Evolutionary conservation across 1,140 invertebrate genomes (phyloP).

Genomic region (Hirudo medicinalis): DNA sequence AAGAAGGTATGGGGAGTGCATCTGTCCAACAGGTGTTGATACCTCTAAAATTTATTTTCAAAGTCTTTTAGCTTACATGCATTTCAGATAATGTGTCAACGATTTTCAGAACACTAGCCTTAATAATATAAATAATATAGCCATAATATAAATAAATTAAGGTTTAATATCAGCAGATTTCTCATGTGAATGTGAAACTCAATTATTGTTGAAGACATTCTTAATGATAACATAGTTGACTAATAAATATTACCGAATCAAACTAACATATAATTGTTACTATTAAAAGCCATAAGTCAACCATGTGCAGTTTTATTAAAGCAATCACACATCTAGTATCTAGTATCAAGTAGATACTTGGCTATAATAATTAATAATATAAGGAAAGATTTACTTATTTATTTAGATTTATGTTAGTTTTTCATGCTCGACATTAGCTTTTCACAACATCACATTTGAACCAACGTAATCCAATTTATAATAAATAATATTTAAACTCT

Average conservation of each 20-base stretch:
- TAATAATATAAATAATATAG: no score
- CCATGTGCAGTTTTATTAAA: background rate
- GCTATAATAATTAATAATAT: background rate
- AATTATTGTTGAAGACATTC: no score
- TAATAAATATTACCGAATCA: background rate
- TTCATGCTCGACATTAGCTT: no score
- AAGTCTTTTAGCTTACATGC: no score
- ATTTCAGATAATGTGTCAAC: no score
- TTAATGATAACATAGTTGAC: background rate
- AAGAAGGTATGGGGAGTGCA: constrained; percentile 45
- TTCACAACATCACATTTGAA: no score
- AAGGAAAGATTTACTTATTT: background rate
- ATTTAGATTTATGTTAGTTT: no score
- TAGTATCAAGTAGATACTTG: no score
- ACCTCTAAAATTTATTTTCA: constrained; percentile 33
- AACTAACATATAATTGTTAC: background rate
- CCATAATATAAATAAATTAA: no score
- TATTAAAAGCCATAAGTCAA: no score
- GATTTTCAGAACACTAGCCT: no score
- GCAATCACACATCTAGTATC: no score
- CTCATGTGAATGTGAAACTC: background rate
- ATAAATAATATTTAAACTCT: background rate
- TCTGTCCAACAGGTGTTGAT: constrained; percentile 47
- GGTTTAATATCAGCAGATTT: background rate
- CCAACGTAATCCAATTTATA: background rate